Percentiles rank a stretch among this genome's conserved stretches.
phyloP scores from a whole-genome alignment of 2,113 vertebrate species.

The Seriola dumerili region DNA sequence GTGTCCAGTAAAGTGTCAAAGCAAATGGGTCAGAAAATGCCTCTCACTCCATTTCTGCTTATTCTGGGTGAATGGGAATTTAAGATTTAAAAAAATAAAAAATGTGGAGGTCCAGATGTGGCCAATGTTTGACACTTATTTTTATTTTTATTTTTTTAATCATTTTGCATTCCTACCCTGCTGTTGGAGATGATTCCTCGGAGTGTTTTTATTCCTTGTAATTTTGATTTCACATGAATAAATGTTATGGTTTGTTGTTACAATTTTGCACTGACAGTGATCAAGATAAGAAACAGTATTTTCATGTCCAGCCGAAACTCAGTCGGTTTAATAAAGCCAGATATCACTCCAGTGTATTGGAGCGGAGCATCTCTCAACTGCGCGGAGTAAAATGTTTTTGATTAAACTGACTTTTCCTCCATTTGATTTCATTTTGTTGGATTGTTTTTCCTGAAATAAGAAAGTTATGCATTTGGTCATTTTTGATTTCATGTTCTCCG shows the following conservation, averaged over 20 bases:
- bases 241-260: neutral
- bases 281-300: neutral
- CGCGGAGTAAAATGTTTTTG: neutral
- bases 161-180: no score
- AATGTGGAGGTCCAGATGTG: neutral
- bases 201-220: no score
- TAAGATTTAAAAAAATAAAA: neutral
- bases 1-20: slow-evolving; percentile 43
- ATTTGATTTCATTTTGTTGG: neutral
- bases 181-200: no score
- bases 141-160: neutral
- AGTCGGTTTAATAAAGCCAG: neutral
- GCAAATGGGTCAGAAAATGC: slow-evolving; percentile 32
- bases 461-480: no score
- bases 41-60: slow-evolving; percentile 10
- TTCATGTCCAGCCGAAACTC: neutral
- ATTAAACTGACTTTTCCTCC: neutral
- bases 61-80: neutral
- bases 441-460: no score
- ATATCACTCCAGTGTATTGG: neutral
- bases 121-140: neutral
- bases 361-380: neutral
- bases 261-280: neutral
- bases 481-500: no score
- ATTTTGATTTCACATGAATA: neutral